A percentile compares a stretch with the other conserved stretches of the same genome.
These are phyloP conservation scores for Dicrostonyx torquatus DNA, from an alignment of 2,797 vertebrate genomes.

Conservation along the genomic window DNA sequence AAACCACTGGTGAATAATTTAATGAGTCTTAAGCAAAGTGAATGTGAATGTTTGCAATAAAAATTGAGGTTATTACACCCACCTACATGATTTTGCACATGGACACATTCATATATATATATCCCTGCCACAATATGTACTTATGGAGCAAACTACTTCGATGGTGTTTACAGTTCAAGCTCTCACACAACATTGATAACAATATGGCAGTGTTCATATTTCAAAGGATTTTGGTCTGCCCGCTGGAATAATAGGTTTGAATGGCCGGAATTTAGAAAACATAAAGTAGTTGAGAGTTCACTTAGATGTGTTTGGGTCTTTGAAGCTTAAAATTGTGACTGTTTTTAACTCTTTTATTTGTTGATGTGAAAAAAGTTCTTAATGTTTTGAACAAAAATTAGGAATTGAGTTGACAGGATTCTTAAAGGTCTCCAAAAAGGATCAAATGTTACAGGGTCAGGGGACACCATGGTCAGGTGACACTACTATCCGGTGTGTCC, in stretches of 20 bases:
- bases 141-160: not conserved
- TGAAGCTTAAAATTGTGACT: not conserved
- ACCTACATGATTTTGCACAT: not conserved
- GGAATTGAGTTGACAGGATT: not conserved
- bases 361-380: not conserved
- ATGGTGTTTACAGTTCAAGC: not conserved
- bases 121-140: not conserved
- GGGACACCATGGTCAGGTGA: too few species aligned
- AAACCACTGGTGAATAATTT: not conserved
- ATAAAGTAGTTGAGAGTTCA: slow-evolving; percentile 23
- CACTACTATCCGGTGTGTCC: not conserved
- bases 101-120: not conserved
- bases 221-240: not conserved
- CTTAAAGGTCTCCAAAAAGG: not conserved
- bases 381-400: not conserved
- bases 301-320: not conserved
- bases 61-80: not conserved
- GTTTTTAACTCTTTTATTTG: not conserved
- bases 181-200: not conserved
- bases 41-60: not conserved
- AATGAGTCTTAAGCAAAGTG: not conserved
- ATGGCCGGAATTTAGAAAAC: slow-evolving; percentile 7
- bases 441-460: not conserved
- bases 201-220: not conserved
- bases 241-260: not conserved